Evolutionary conservation across 2,797 vertebrate species (phyloP), one percentile per base, ranked within the genome.

Genomic region (Urosaurus nigricauda): DNA sequence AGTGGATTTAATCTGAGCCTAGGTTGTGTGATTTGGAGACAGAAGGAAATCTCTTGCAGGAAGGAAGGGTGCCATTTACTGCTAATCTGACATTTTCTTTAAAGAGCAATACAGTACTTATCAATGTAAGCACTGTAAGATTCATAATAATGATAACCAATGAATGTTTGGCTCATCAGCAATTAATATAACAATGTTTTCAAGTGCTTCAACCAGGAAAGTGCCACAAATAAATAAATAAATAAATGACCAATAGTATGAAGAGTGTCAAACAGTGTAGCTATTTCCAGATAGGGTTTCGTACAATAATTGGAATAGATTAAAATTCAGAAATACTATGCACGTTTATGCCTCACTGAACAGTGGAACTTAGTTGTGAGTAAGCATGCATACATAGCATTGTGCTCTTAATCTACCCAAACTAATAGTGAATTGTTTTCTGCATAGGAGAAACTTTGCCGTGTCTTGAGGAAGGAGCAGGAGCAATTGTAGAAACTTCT

Each of bases 401-500:
- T 43, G 13, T 65, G 37, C 14, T 47, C 12, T 43, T 68, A 80
- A 73, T 74, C 0, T 82, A 63, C 32, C 47, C 7, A 80, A 89
- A 88, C 26, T 77, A 35, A 58, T 43, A 85, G 70, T 75, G 3
- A 90, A 60, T 47, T 43, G 74, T 84, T 77, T 74, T 32, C 32
- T 88, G 77, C 75, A 83, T 0, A 2, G 47, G 56, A 56, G 37
- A 81, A 87, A 87, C 29, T 32, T 93, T 40, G 32, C 19, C 9
- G 14, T 74, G 21, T 16, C 21, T 80, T 58, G 87, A 88, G 84
- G 40, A 65, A 7, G 65, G 71, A 71, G 70, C 51, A 16, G 29
- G 26, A 32, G 81, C 65, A 75, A 85, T 53, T 1, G 77, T 81
- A 70, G 90, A 86, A 58, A 43, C 58, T 78, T 86, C 84, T 75